These are phyloP conservation scores for Trididemnum nubilum DNA, from an alignment of 23 tunicate genomes.

Conservation along the genomic window DNA sequence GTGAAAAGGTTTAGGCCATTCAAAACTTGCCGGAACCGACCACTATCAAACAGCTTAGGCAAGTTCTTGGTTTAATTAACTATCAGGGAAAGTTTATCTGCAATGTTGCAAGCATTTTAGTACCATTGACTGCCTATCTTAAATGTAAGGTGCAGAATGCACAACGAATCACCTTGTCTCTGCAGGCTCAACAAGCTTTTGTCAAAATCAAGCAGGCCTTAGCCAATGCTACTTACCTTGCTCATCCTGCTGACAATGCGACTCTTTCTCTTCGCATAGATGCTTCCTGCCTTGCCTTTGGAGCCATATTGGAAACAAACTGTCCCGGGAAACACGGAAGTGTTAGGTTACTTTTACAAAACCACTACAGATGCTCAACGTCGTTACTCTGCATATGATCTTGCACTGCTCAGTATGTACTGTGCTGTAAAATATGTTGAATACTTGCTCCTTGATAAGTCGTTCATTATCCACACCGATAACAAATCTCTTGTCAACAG, in stretches of 20 bases:
- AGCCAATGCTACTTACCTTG: conserved; percentile 1
- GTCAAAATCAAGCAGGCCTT: not conserved
- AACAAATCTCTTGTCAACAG: not conserved
- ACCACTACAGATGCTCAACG: not conserved
- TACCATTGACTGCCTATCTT: not conserved
- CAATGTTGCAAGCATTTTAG: not conserved
- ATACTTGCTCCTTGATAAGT: not conserved
- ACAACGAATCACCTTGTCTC: not conserved
- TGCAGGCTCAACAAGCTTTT: not conserved
- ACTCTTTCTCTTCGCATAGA: not conserved
- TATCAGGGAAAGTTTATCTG: too few relatives aligned
- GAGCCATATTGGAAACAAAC: conserved; percentile 28
- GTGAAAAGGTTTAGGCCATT: not conserved
- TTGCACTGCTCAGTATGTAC: conserved; percentile 24
- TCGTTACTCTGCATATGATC: conserved; percentile 21
- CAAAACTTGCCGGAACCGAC: not conserved
- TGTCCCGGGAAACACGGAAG: not conserved
- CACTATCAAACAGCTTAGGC: not conserved
- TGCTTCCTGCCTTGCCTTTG: conserved; percentile 20
- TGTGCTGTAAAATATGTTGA: not conserved
- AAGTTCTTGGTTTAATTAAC: not conserved
- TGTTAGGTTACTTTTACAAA: conserved; percentile 28
- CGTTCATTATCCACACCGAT: not conserved
- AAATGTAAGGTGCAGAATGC: not conserved
- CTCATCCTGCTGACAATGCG: not conserved